Evolutionary conservation across 2,113 vertebrate genomes (phyloP), one percentile per base, ranked within the genome.

Genomic region (Euleptes europaea): DNA sequence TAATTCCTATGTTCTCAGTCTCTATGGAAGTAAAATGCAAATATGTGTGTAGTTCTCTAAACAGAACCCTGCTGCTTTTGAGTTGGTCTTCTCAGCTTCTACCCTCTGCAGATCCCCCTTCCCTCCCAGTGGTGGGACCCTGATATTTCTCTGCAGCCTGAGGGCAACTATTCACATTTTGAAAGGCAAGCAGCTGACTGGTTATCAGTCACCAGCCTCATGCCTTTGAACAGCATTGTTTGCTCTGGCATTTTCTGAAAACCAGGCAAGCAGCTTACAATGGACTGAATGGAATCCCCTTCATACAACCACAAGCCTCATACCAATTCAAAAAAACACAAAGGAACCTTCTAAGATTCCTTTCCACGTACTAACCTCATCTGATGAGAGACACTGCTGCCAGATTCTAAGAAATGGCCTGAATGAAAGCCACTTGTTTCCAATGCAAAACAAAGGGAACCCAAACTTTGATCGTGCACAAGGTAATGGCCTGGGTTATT

Each of bases 401-500:
- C 33, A 26, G 17, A 63, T 9, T n/a, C 31, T 51, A 21, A 40
- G 63, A 75, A 77, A 4, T 14, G 33, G 51, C 44, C 80, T 82
- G n/a, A 85, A 90, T 74, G 47, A 51, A 42, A 67, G 23, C 40
- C 13, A 66, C 6, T 89, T 57, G 51, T 84, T 78, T 69, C 80
- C 82, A 76, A 17, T 0, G 2, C 40, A 86, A 78, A 78, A 71
- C 60, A 84, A 82, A 92, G 26, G 14, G 40, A 47, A 14, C 13
- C 40, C 51, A 0, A 0, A 71, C 83, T 79, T 83, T 80, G 69
- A 0, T 38, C 0, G 0, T 17, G 19, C 0, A n/a, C 88, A 86
- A 63, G 76, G 69, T 67, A 67, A 86, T 47, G 66, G 40, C 5
- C 7, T 44, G 80, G 40, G 75, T 88, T 94, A 94, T 94, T 95